Percentiles rank a stretch among this genome's conserved stretches.
Evolutionary conservation across 1,140 invertebrate species (phyloP).

Genomic region (Atopsyche davidsoni): DNA sequence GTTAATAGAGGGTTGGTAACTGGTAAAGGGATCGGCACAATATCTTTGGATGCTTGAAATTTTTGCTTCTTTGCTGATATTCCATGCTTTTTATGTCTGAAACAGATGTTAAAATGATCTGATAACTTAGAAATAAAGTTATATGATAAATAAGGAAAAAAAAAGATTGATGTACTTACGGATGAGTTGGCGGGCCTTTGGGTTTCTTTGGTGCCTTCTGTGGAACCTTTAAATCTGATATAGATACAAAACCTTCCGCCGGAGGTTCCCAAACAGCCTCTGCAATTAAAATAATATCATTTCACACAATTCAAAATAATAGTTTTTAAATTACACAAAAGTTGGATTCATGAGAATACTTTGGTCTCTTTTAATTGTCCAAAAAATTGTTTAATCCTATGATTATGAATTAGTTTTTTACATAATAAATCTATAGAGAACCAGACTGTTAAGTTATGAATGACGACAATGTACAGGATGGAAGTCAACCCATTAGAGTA

Average conservation of each 20-base stretch:
- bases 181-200: conserved; percentile 33
- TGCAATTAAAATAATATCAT: conserved; percentile 29
- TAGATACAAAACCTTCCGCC: conserved; percentile 56
- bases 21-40: conserved; percentile 23
- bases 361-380: too few relatives aligned
- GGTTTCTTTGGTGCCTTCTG: conserved; percentile 44
- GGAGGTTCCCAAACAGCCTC: conserved; percentile 62
- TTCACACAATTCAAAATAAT: conserved; percentile 10
- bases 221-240: conserved; percentile 56
- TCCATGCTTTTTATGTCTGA: conserved; percentile 34
- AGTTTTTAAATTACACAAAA: background rate
- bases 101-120: conserved; percentile 6
- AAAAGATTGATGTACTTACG: conserved; percentile 35
- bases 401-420: too few relatives aligned
- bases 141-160: conserved; percentile 1
- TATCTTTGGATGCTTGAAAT: conserved; percentile 30
- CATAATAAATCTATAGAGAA: too few relatives aligned
- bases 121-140: conserved; percentile 23
- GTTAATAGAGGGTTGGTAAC: conserved; percentile 35
- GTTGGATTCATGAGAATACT: too few relatives aligned
- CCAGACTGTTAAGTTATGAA: too few relatives aligned
- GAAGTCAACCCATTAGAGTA: too few relatives aligned
- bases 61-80: conserved; percentile 38
- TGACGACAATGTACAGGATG: too few relatives aligned
- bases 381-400: too few relatives aligned